Evolutionary conservation across 2,797 vertebrate species (phyloP), one percentile per base, ranked within the genome.

Genomic region (Antennarius maculatus): DNA sequence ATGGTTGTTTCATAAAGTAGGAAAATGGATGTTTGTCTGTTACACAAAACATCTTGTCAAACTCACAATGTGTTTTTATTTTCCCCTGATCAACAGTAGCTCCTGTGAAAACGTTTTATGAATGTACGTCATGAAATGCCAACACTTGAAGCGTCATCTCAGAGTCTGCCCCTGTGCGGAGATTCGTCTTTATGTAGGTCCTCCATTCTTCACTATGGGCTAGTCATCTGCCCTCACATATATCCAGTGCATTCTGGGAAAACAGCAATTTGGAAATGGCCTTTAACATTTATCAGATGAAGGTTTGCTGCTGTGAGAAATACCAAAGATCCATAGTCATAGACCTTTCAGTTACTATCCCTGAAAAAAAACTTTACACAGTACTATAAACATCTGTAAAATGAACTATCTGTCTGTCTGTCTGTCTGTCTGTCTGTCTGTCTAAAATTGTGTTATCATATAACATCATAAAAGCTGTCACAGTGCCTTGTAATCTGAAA

Each of bases 251-350:
- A 58, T 69, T 59, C 67, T 74, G 61, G 49, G 65, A 68, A 41
- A 62, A 54, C 17, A 0, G 60, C 49, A 58, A 28, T 72, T 68
- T 71, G 48, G 64, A 64, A 66, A 70, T 82, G 71, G 76, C 57
- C 42, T 66, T 69, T 77, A 75, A 68, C 64, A 83, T 88, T 89
- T 86, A 67, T 52, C 16, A n/a, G 47, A 74, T 9, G 50, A 72
- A 66, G 37, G 42, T 42, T 31, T 64, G 34, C 57, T 66, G 45
- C 54, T 52, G 66, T 60, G 57, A 53, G 53, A 82, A 86, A 80
- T 74, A 56, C 52, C 58, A 70, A 61, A 72, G 61, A 67, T 59
- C 14, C 42, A 66, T 5, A 23, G 14, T 71, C 63, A 67, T 13
- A 31, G 57, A 61, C 67, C 48, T 70, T 79, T 78, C 41, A 45